Evolutionary conservation across 2,888 invertebrate genomes (phyloP).

Genomic region (Choreutis nemorana): DNA sequence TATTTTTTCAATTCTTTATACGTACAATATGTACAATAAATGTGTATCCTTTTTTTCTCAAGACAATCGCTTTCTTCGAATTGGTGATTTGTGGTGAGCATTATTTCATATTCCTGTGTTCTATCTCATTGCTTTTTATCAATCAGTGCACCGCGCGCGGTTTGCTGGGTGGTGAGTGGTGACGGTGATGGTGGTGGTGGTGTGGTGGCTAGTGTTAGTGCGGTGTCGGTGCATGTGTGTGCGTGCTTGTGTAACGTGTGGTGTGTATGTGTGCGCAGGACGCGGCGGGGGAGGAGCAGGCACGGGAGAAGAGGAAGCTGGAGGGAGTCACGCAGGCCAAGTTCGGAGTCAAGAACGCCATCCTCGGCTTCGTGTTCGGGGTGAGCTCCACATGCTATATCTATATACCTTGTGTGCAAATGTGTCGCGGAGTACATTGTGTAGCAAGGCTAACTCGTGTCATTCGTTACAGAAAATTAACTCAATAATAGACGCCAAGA

Average conservation of each 20-base stretch:
- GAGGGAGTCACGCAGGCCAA: slow-evolving; percentile 69
- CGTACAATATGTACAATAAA: too few species aligned
- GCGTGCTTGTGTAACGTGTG: slow-evolving; percentile 7
- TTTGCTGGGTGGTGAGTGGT: slow-evolving; percentile 9
- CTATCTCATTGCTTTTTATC: too few species aligned
- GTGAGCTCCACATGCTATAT: slow-evolving; percentile 57
- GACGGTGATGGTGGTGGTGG: slow-evolving; percentile 13
- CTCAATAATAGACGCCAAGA: slow-evolving; percentile 82
- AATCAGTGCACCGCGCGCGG: too few species aligned
- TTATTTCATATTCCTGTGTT: too few species aligned
- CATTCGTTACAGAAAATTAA: slow-evolving; percentile 77
- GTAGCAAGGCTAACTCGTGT: background rate
- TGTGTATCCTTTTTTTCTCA: too few species aligned
- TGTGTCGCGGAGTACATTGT: background rate
- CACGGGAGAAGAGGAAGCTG: slow-evolving; percentile 77
- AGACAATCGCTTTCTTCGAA: too few species aligned
- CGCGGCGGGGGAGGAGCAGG: slow-evolving; percentile 55
- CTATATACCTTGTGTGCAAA: background rate
- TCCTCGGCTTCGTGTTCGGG: slow-evolving; percentile 84
- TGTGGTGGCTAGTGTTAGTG: slow-evolving; percentile 12
- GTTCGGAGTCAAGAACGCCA: slow-evolving; percentile 80
- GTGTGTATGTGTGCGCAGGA: slow-evolving; percentile 47
- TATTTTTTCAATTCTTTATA: too few species aligned
- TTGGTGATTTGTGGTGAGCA: too few species aligned
- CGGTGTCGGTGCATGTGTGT: slow-evolving; percentile 12